phyloP scores from a whole-genome alignment of 64 coral and sea anemone genomes.

The Catalaphyllia jardinei region DNA sequence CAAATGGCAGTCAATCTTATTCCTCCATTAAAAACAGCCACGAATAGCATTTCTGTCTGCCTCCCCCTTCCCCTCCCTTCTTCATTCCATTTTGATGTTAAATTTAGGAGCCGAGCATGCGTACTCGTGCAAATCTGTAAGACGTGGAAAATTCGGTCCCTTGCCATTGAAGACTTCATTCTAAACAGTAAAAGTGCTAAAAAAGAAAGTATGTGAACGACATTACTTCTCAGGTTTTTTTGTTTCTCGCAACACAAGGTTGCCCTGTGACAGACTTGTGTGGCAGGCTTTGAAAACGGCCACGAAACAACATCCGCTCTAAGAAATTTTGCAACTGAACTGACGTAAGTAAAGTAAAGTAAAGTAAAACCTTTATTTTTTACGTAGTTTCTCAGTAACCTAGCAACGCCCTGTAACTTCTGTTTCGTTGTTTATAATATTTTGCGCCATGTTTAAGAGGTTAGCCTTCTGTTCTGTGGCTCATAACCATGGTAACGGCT shows the following conservation, averaged over 20 bases:
- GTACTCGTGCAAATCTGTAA: neutral
- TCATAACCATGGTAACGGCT: neutral
- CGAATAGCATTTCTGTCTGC: neutral
- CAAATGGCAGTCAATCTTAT: slow-evolving; percentile 30
- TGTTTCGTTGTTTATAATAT: neutral
- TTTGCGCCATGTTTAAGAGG: neutral
- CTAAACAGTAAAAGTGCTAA: neutral
- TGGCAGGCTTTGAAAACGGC: no score
- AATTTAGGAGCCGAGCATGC: neutral
- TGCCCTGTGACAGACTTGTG: no score
- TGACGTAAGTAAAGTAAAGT: no score
- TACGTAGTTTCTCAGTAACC: no score
- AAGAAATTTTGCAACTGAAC: no score
- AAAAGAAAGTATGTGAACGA: neutral
- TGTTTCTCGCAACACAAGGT: no score
- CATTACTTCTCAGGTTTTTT: neutral
- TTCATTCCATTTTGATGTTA: neutral
- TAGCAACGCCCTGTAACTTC: no score
- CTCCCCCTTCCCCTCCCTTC: no score
- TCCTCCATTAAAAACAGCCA: slow-evolving; percentile 31
- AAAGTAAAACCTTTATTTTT: no score
- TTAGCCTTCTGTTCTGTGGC: neutral
- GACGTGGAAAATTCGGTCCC: neutral
- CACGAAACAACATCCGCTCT: no score
- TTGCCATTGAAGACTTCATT: neutral